Conservation (phyloP, 2,113 vertebrate species). For the Boleophthalmus pectinirostris region DNA sequence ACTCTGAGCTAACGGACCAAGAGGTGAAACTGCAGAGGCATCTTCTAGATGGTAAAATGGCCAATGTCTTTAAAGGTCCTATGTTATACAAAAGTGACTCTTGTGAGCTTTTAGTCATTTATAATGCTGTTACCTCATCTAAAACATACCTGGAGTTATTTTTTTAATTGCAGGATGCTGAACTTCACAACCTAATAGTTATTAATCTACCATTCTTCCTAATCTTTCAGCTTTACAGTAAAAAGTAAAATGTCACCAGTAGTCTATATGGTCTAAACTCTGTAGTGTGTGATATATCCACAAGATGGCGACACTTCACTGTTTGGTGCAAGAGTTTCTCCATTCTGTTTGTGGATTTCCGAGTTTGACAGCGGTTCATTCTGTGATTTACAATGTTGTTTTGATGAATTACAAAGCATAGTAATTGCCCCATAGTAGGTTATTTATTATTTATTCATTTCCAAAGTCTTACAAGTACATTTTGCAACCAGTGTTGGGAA, state of each 20-base stretch:
- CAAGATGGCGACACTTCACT: constrained; percentile 1
- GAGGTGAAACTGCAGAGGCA: not conserved
- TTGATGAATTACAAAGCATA: not conserved
- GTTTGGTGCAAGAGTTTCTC: not conserved
- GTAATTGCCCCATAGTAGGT: too few species aligned
- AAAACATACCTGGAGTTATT: too few species aligned
- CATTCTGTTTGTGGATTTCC: not conserved
- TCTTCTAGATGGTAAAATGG: not conserved
- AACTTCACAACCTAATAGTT: too few species aligned
- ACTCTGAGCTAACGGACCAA: not conserved
- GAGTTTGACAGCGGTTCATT: not conserved
- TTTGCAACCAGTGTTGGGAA: not conserved
- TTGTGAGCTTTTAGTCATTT: too few species aligned
- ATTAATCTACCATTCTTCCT: too few species aligned
- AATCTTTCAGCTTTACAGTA: too few species aligned
- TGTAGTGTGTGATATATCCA: not conserved
- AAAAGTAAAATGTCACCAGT: too few species aligned
- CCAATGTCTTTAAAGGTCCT: too few species aligned
- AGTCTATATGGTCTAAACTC: not conserved
- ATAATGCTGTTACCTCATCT: too few species aligned
- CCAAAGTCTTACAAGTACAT: not conserved
- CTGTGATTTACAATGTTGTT: not conserved
- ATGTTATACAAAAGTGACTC: too few species aligned
- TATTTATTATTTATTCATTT: not conserved
- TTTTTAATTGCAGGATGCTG: too few species aligned